phyloP scores from a whole-genome alignment of 2,113 vertebrate species.

The Mirounga angustirostris region DNA sequence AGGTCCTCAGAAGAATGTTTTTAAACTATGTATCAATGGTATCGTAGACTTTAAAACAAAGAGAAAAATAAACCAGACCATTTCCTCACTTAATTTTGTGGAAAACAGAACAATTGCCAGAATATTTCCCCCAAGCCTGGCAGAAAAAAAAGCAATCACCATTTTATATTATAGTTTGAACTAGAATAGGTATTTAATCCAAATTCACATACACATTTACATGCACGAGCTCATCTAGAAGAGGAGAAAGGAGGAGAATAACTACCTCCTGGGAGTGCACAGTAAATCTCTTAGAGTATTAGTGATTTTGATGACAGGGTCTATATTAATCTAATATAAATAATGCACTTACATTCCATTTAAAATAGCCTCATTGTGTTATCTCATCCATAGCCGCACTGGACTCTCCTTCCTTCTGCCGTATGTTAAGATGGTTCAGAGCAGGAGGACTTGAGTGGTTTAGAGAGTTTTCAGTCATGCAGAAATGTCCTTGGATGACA shows the following conservation, averaged over 20 bases:
- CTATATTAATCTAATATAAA: constrained; percentile 29
- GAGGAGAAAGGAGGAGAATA: not conserved
- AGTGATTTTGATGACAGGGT: constrained; percentile 17
- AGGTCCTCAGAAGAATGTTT: constrained; percentile 55
- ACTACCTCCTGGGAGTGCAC: not conserved
- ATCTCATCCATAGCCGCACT: not conserved
- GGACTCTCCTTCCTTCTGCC: not conserved
- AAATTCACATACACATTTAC: constrained; percentile 39
- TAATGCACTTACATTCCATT: constrained; percentile 36
- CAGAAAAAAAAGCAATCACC: not conserved
- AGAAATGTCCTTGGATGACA: not conserved
- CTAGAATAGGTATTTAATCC: constrained; percentile 28
- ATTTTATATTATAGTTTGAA: constrained; percentile 44
- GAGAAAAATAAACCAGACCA: constrained; percentile 43
- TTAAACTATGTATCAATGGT: constrained; percentile 39
- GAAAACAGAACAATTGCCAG: constrained; percentile 1
- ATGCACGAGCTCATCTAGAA: constrained; percentile 24
- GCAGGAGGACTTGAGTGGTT: not conserved
- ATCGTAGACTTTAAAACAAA: constrained; percentile 43
- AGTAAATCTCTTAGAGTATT: not conserved
- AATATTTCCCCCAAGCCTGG: constrained; percentile 31
- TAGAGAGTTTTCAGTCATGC: not conserved
- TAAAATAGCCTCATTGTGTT: constrained; percentile 32
- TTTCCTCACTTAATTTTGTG: constrained; percentile 47
- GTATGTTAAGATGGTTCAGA: not conserved